phyloP scores from a whole-genome alignment of 2,113 vertebrate genomes.

The Cynopterus brachyotis region DNA sequence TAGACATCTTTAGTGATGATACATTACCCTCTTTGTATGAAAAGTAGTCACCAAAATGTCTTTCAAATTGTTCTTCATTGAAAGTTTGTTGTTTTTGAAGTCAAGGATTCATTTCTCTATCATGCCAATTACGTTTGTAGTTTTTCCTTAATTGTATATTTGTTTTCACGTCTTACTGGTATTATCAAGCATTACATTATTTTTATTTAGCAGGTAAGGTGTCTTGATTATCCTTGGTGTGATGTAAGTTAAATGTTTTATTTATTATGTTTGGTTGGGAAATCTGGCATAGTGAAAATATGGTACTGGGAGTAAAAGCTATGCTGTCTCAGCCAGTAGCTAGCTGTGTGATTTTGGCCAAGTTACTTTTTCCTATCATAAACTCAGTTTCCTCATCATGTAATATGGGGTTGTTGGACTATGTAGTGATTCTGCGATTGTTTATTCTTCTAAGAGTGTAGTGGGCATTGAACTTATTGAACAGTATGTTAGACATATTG shows the following conservation, averaged over 20 bases:
- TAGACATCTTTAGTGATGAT: background rate
- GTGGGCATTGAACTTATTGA: background rate
- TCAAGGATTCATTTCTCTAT: conserved; percentile 27
- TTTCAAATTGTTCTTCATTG: conserved; percentile 48
- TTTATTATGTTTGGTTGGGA: background rate
- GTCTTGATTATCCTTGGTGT: conserved; percentile 21
- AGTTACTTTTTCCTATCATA: conserved; percentile 6
- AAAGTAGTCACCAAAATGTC: background rate
- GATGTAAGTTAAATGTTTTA: conserved; percentile 35
- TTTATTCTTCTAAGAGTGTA: background rate
- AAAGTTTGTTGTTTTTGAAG: conserved; percentile 48
- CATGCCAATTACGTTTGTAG: background rate
- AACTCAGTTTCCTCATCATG: conserved; percentile 12
- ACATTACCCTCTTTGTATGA: conserved; percentile 5
- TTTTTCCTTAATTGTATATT: background rate
- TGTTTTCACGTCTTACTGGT: conserved; percentile 44
- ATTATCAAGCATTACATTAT: background rate
- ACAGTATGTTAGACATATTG: background rate
- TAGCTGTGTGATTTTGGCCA: conserved; percentile 15
- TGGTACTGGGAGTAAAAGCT: background rate
- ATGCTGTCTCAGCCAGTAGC: background rate
- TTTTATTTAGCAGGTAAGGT: conserved; percentile 36
- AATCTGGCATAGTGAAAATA: conserved; percentile 46
- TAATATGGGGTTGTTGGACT: conserved; percentile 11
- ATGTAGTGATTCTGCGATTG: background rate